Evolutionary conservation across 2,113 vertebrate genomes (phyloP), one percentile per base, ranked within the genome.

Genomic region (Pristiophorus japonicus): DNA sequence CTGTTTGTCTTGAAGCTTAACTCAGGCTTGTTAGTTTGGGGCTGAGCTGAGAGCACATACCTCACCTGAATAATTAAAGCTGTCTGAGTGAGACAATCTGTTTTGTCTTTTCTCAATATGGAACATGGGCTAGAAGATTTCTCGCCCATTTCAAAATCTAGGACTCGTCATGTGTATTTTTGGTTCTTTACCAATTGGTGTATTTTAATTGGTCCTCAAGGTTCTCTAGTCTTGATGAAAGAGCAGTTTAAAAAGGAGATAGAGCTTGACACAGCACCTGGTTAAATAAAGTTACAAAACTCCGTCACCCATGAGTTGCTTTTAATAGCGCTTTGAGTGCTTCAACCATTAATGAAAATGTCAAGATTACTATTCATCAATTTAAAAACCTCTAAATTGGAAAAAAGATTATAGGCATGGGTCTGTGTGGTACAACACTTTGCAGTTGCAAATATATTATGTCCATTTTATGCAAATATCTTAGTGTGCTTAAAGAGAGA

Each of bases 371-470:
- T 42, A 81, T 38, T 38, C n/a, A 81, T 81, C 30, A 5, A 20
- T 81, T 81, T 81, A 81, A 81, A 81, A 81, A 78, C 67, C 24
- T 81, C n/a, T n/a, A 75, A 34, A 75, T 81, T 81, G n/a, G n/a
- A 42, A 14, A 42, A 34, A 81, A 81, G 67, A 70, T 11, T 34
- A 34, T 73, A 73, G n/a, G n/a, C 30, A n/a, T 81, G 3, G 75
- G 4, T 81, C 16, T 12, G n/a, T 38, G n/a, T 38, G 38, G 3
- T 18, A 38, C 63, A 18, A 0, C 4, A 5, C 14, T 38, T 81
- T 81, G 75, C n/a, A 18, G 75, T 81, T 34, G 38, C 75, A 42
- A 14, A 81, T 38, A 42, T 81, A 11, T 70, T 75, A n/a, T 38
- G 34, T 3, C 12, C 34, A 78, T 51, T 4, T 51, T 51, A 51